phyloP scores from a whole-genome alignment of 1,140 invertebrate species.

The Drosophila jambulina region DNA sequence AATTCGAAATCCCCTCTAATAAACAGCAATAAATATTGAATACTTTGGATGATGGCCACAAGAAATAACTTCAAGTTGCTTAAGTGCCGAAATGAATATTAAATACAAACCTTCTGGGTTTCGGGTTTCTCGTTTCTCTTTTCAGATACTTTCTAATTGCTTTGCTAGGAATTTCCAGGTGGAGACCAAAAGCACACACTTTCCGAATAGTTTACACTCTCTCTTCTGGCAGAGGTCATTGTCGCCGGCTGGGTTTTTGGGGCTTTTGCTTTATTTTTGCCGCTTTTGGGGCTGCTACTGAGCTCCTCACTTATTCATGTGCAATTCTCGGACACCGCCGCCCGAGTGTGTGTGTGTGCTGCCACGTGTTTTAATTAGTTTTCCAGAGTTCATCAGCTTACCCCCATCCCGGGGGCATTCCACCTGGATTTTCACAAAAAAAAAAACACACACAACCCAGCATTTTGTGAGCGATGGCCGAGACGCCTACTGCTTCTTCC shows the following conservation, averaged over 20 bases:
- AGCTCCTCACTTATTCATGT: slow-evolving; percentile 63
- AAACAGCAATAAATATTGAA: neutral
- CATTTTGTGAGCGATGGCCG: slow-evolving; percentile 47
- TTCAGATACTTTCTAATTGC: slow-evolving; percentile 1
- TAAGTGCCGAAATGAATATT: slow-evolving; percentile 10
- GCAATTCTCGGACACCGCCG: slow-evolving; percentile 49
- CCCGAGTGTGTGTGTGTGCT: slow-evolving; percentile 54
- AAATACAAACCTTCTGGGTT: neutral
- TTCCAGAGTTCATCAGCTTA: slow-evolving; percentile 73
- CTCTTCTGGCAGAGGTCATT: slow-evolving; percentile 44
- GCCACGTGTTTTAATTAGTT: slow-evolving; percentile 82
- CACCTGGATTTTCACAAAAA: slow-evolving; percentile 10
- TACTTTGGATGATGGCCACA: neutral
- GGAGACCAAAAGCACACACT: neutral
- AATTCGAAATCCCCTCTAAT: neutral
- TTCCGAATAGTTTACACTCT: slow-evolving; percentile 15
- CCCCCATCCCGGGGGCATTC: slow-evolving; percentile 8
- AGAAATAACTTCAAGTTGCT: neutral
- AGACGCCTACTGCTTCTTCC: neutral
- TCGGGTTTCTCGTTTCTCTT: neutral
- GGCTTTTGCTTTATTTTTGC: slow-evolving; percentile 3
- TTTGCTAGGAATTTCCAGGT: slow-evolving; percentile 1
- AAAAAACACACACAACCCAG: slow-evolving; percentile 6
- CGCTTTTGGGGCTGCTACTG: neutral
- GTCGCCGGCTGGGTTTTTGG: slow-evolving; percentile 19